Percentiles rank a stretch among this genome's conserved stretches.
Conservation (phyloP, 2,888 invertebrate species). For the Muscina levida region DNA sequence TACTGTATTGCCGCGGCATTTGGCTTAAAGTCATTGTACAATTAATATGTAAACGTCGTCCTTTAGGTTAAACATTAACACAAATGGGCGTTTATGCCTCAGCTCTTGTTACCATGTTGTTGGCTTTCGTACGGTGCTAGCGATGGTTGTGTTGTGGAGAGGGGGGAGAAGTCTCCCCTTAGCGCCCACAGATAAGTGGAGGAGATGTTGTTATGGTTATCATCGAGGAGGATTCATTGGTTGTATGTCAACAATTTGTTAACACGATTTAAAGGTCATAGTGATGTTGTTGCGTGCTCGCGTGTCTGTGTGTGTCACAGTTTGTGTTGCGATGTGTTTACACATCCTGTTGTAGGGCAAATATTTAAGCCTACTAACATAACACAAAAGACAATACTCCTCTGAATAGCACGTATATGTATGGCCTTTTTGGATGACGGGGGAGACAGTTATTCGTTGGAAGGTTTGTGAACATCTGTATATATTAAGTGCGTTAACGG, state of each 20-base stretch:
- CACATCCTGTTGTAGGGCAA: background rate
- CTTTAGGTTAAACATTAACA: conserved; percentile 46
- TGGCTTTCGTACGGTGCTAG: background rate
- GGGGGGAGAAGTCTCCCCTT: conserved; percentile 23
- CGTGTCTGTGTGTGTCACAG: background rate
- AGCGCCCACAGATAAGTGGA: conserved; percentile 54
- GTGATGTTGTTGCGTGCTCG: background rate
- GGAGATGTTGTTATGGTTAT: conserved; percentile 43
- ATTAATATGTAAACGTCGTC: conserved; percentile 41
- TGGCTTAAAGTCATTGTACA: conserved; percentile 28
- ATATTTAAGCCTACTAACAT: background rate
- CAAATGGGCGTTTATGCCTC: background rate
- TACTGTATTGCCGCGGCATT: background rate
- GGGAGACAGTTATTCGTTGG: too few relatives aligned
- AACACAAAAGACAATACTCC: too few relatives aligned
- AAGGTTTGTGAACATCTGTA: too few relatives aligned
- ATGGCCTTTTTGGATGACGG: too few relatives aligned
- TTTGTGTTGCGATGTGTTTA: background rate
- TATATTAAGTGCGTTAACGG: too few relatives aligned
- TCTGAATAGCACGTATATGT: too few relatives aligned
- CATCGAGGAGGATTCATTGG: background rate
- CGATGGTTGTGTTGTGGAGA: conserved; percentile 7
- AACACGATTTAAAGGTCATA: conserved; percentile 45
- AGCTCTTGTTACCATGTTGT: background rate
- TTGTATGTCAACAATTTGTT: conserved; percentile 61